These are phyloP conservation scores for Hippoglossus hippoglossus DNA, from an alignment of 2,797 vertebrate species.

Conservation along the genomic window DNA sequence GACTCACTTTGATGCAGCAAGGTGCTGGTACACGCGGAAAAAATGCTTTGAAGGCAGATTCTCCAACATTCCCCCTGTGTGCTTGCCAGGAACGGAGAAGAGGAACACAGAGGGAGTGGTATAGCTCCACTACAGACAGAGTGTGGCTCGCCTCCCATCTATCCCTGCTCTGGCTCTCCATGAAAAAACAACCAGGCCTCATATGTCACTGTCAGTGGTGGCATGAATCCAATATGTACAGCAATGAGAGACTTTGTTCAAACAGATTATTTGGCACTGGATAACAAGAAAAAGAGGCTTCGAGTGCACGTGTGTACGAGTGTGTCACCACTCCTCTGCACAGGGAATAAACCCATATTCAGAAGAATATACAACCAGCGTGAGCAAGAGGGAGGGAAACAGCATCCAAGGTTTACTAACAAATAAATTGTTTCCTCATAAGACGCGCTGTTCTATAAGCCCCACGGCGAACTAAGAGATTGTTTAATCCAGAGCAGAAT, in stretches of 20 bases:
- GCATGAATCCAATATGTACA: slow-evolving; percentile 63
- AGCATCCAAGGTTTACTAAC: slow-evolving; percentile 34
- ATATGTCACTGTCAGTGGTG: slow-evolving; percentile 68
- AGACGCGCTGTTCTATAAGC: slow-evolving; percentile 25
- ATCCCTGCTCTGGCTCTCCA: slow-evolving; percentile 27
- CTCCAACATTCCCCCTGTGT: slow-evolving; percentile 43
- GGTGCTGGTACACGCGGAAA: slow-evolving; percentile 47
- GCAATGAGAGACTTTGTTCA: slow-evolving; percentile 59
- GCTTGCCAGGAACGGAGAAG: slow-evolving; percentile 35
- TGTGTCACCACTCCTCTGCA: slow-evolving; percentile 23
- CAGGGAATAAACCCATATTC: slow-evolving; percentile 34
- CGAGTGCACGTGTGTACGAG: slow-evolving; percentile 7
- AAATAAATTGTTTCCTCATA: slow-evolving; percentile 30
- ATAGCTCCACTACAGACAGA: slow-evolving; percentile 29
- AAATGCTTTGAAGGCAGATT: slow-evolving; percentile 64
- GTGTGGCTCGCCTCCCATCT: slow-evolving; percentile 39
- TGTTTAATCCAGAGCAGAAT: slow-evolving; percentile 46
- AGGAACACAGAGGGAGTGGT: slow-evolving; percentile 39
- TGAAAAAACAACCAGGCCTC: slow-evolving; percentile 38
- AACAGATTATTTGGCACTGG: slow-evolving; percentile 62
- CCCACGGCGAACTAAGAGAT: slow-evolving; percentile 42
- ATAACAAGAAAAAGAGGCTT: slow-evolving; percentile 57
- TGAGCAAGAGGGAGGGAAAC: slow-evolving; percentile 10
- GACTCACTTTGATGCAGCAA: slow-evolving; percentile 58
- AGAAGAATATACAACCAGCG: slow-evolving; percentile 17